Percentiles rank a stretch among this genome's conserved stretches.
Evolutionary conservation across 2,888 invertebrate species (phyloP).

Genomic region (Dryococelus australis): DNA sequence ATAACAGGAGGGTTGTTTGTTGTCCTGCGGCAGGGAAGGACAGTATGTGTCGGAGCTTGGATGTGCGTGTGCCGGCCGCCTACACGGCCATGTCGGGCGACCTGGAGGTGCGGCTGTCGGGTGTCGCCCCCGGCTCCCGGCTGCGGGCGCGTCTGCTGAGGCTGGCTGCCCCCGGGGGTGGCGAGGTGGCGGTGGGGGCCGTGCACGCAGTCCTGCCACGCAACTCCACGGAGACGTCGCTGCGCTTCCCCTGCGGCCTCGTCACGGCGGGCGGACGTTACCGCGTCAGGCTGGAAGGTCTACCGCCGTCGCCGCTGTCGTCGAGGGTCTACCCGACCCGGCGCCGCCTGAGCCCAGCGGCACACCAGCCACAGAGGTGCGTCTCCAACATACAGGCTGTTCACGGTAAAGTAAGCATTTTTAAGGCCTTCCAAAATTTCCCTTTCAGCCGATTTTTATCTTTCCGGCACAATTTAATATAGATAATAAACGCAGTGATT

Average conservation of each 20-base stretch:
- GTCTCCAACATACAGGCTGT: no score
- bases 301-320: background rate
- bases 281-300: slow-evolving; percentile 57
- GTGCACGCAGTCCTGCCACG: slow-evolving; percentile 48
- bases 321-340: no score
- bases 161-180: slow-evolving; percentile 57
- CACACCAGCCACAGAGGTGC: no score
- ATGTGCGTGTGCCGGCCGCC: slow-evolving; percentile 74
- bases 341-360: no score
- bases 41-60: slow-evolving; percentile 32
- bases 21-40: slow-evolving; percentile 30
- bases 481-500: no score
- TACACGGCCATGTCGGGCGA: slow-evolving; percentile 83
- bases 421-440: no score
- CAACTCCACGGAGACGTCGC: slow-evolving; percentile 52
- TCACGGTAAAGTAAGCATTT: no score
- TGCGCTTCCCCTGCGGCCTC: slow-evolving; percentile 70
- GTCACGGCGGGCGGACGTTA: slow-evolving; percentile 76
- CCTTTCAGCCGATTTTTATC: no score
- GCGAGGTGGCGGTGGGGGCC: slow-evolving; percentile 42
- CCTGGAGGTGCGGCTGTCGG: slow-evolving; percentile 68
- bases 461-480: no score
- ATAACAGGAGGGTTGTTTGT: background rate
- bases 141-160: slow-evolving; percentile 52
- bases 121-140: slow-evolving; percentile 58